A percentile compares a stretch with the other conserved stretches of the same genome.
Conservation (phyloP, 2,888 invertebrate species). For the Sepioteuthis lessoniana region DNA sequence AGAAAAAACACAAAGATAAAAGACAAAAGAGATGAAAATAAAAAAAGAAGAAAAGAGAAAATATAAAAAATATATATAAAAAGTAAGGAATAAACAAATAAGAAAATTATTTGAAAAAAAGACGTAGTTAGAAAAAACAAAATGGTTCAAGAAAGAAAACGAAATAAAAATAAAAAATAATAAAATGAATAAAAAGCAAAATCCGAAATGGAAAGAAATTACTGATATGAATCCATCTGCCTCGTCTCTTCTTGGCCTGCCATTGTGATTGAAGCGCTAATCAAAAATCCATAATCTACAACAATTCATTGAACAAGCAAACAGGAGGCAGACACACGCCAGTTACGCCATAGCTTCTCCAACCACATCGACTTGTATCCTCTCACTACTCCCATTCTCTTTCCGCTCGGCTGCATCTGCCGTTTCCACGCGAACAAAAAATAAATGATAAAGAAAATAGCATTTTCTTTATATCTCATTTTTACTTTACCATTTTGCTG, state of each 20-base stretch:
- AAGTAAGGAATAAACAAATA: too few relatives aligned
- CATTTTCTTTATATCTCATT: background rate
- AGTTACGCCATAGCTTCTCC: background rate
- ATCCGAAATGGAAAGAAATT: background rate
- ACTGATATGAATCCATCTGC: background rate
- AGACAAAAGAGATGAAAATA: too few relatives aligned
- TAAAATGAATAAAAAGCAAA: too few relatives aligned
- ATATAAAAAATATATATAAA: too few relatives aligned
- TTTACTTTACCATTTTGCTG: background rate
- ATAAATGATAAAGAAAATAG: background rate
- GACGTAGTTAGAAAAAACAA: background rate
- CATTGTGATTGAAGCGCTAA: background rate
- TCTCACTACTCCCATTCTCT: background rate
- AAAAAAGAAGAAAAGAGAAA: too few relatives aligned
- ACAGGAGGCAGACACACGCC: background rate
- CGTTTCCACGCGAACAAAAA: background rate
- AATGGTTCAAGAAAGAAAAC: background rate
- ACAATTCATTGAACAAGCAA: background rate
- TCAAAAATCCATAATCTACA: background rate
- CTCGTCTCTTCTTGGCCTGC: background rate
- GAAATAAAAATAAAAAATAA: background rate
- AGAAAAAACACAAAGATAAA: too few relatives aligned
- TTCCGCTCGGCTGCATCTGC: background rate
- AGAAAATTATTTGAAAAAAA: too few relatives aligned
- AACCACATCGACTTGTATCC: background rate